Conservation (phyloP, 1,140 invertebrate genomes). For the Bombus huntii region DNA sequence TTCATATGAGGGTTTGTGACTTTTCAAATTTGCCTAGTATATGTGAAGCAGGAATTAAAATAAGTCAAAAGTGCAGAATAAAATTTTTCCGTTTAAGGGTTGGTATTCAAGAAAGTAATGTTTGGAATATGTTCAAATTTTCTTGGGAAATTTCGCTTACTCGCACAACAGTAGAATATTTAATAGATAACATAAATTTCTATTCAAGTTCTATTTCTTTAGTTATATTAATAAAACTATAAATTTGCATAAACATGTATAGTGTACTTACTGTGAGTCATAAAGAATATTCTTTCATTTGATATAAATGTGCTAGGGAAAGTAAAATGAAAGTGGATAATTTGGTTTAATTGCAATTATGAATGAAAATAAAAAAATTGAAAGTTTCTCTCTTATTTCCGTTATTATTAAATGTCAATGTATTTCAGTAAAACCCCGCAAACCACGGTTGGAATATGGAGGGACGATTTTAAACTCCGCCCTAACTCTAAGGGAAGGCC, state of each 20-base stretch:
- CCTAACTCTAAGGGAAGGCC: conserved; percentile 88
- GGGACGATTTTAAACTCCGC: conserved; percentile 85
- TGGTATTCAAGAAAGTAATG: too few species aligned
- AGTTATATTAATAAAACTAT: not conserved
- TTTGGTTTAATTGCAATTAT: not conserved
- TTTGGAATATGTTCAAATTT: too few species aligned
- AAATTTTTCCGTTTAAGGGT: too few species aligned
- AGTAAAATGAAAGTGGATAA: not conserved
- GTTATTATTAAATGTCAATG: not conserved
- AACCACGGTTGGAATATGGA: conserved; percentile 90
- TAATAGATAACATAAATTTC: not conserved
- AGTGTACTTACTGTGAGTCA: too few species aligned
- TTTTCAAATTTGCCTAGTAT: too few species aligned
- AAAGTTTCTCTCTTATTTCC: not conserved
- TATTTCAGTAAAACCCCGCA: conserved; percentile 90
- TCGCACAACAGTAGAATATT: too few species aligned
- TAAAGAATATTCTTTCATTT: not conserved
- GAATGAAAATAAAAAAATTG: not conserved
- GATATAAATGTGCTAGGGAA: not conserved
- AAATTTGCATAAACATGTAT: not conserved
- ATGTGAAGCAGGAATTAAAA: too few species aligned
- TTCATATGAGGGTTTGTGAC: too few species aligned
- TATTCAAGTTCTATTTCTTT: not conserved
- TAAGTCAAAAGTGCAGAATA: too few species aligned
- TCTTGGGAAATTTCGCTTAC: too few species aligned